phyloP scores from a whole-genome alignment of 2,113 vertebrate species.

The Myotis lucifugus region DNA sequence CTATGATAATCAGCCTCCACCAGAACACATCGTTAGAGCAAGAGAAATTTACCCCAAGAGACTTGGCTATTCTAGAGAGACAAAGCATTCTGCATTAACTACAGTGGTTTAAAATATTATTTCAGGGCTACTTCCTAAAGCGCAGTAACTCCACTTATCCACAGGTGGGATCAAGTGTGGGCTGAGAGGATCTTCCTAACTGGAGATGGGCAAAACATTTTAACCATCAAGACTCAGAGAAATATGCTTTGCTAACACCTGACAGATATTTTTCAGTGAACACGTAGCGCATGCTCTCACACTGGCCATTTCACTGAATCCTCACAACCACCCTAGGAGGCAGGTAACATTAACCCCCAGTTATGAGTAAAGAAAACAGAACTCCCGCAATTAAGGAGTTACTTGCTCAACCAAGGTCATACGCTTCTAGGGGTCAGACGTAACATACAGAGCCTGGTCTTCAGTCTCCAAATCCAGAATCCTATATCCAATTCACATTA shows the following conservation, averaged over 20 bases:
- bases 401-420: not conserved
- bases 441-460: not conserved
- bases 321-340: not conserved
- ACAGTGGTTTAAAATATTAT: not conserved
- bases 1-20: not conserved
- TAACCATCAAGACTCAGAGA: not conserved
- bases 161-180: not conserved
- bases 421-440: not conserved
- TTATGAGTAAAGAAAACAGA: not conserved
- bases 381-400: not conserved
- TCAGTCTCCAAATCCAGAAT: not conserved
- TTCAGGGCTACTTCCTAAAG: not conserved
- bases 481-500: not conserved
- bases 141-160: not conserved
- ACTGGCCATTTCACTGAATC: not conserved
- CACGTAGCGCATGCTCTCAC: not conserved
- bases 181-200: not conserved
- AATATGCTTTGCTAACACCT: not conserved
- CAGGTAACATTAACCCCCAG: not conserved
- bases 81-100: not conserved
- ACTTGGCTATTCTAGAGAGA: not conserved
- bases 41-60: conserved; percentile 8
- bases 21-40: not conserved
- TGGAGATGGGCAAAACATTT: not conserved
- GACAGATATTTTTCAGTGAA: not conserved